Percentiles rank a stretch among this genome's conserved stretches.
Evolutionary conservation across 2,113 vertebrate species (phyloP).

Genomic region (Syngnathus typhle): DNA sequence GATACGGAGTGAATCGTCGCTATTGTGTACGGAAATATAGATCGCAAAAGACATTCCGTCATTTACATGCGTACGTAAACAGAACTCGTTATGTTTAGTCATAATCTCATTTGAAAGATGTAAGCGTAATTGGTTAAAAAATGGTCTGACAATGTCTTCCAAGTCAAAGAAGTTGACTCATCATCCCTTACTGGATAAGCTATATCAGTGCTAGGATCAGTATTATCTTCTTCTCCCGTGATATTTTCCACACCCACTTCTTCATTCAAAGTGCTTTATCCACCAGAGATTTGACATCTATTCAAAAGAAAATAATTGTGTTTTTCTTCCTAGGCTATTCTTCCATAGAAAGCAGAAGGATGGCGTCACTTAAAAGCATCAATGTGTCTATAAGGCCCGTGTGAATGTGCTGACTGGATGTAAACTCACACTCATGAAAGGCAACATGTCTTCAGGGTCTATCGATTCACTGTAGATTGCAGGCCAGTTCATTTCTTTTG

Average conservation of each 20-base stretch:
- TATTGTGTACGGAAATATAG: constrained; percentile 48
- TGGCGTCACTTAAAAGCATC: constrained; percentile 66
- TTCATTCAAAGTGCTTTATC: constrained; percentile 63
- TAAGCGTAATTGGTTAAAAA: constrained; percentile 43
- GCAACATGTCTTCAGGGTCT: constrained; percentile 69
- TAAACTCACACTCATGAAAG: constrained; percentile 60
- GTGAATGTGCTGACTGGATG: constrained; percentile 70
- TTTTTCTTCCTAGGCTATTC: constrained; percentile 58
- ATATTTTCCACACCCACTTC: constrained; percentile 64
- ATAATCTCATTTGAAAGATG: constrained; percentile 65
- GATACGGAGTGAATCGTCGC: constrained; percentile 29
- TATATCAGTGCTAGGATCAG: constrained; percentile 57
- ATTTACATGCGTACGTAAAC: constrained; percentile 44
- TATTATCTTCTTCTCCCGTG: constrained; percentile 55
- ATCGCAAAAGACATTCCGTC: constrained; percentile 30
- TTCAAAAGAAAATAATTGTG: constrained; percentile 64
- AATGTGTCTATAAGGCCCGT: constrained; percentile 57
- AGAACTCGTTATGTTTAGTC: constrained; percentile 64
- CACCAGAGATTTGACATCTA: constrained; percentile 68
- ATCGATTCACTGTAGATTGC: constrained; percentile 71
- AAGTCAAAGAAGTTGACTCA: constrained; percentile 66
- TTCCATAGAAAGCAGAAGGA: constrained; percentile 50
- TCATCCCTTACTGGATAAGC: constrained; percentile 59
- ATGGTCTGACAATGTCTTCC: constrained; percentile 47
- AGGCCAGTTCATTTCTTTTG: constrained; percentile 61